Evolutionary conservation across 2,797 vertebrate species (phyloP), one percentile per base, ranked within the genome.

Genomic region (Lithobates pipiens): DNA sequence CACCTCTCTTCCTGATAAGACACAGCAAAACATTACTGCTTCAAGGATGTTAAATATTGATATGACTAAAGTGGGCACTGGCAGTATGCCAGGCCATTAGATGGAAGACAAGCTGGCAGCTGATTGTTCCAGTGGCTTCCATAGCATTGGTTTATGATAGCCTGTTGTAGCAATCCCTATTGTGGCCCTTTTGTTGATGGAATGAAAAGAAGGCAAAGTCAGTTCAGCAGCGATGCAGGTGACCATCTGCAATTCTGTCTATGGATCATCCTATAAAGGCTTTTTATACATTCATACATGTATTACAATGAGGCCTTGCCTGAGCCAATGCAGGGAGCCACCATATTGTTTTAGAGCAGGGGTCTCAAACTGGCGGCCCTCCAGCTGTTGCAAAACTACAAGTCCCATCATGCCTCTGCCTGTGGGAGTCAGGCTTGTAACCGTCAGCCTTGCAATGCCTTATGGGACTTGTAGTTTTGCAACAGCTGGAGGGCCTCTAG

Each of bases 1-100:
- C 39, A 5, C 54, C 18, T 57, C 54, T 36, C 15, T 29, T 82
- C 75, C 75, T 75, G 85, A 87, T 87, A 79, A 87, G 85, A 46
- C 68, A 32, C 78, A 85, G 84, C 77, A 87, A 87, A 87, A 83
- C 85, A 87, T 87, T 69, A 74, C 68, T 68, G 81, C 76, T 79
- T 70, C 69, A 67, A 79, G 44, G 34, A 32, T 27, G 76, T 87
- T 87, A 83, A 87, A 83, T 83, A 83, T 87, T 87, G 61, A 87
- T 83, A 29, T 1, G 27, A n/a, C 76, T 87, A 87, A 87, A 87
- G 81, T 80, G 85, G 85, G 23, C 70, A 69, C 44, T 75, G 81
- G 85, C 70, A 21, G 4, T 0, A 36, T 75, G 85, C 81, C 85
- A 87, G 36, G 69, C 69, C 75, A 73, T 86, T 76, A 83, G 57